phyloP scores from a whole-genome alignment of 2,113 vertebrate genomes.

The Tonatia bakeri region DNA sequence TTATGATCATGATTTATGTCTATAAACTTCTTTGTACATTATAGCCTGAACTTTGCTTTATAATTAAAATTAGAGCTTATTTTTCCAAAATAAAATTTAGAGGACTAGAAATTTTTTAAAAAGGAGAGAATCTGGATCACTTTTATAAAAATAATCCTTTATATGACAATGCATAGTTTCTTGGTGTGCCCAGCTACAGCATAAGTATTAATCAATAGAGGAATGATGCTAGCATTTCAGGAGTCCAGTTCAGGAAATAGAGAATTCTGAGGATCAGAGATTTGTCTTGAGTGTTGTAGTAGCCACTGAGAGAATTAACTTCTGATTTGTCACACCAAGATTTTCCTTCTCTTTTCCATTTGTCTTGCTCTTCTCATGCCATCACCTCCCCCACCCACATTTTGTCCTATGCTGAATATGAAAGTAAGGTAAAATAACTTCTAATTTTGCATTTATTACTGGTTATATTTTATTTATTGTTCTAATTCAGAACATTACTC shows the following conservation, averaged over 20 bases:
- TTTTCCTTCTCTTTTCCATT: neutral
- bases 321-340: neutral
- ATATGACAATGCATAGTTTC: neutral
- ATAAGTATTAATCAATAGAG: neutral
- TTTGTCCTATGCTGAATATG: neutral
- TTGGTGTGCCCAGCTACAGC: neutral
- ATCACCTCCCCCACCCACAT: neutral
- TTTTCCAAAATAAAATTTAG: conserved; percentile 10
- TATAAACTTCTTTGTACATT: neutral
- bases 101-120: neutral
- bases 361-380: neutral
- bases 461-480: conserved; percentile 21
- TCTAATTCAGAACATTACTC: conserved; percentile 35
- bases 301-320: neutral
- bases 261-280: neutral
- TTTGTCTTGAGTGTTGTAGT: neutral
- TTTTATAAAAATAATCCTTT: neutral
- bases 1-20: neutral
- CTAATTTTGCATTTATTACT: neutral
- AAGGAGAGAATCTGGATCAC: neutral
- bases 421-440: conserved; percentile 6
- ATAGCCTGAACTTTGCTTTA: neutral
- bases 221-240: neutral
- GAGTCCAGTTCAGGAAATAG: neutral
- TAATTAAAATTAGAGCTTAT: conserved; percentile 4